Conservation (phyloP, 2,113 vertebrate genomes). For the Rattus rattus region DNA sequence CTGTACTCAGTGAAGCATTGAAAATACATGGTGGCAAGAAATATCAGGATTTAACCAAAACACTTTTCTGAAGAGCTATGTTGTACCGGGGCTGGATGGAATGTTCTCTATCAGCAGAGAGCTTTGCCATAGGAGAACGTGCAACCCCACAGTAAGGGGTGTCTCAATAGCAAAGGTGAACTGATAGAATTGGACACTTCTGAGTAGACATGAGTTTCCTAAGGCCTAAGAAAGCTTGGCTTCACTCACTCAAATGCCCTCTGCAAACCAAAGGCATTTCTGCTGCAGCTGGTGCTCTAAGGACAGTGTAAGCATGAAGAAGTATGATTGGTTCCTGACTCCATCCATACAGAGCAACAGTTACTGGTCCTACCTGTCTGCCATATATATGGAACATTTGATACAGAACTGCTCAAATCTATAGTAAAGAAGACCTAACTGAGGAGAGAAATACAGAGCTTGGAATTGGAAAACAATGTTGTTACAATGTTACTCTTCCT, state of each 20-base stretch:
- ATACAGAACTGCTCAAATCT: not conserved
- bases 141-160: not conserved
- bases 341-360: not conserved
- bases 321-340: not conserved
- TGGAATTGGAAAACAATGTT: not conserved
- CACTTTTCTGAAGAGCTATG: not conserved
- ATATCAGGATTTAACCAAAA: conserved; percentile 7
- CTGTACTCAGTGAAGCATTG: not conserved
- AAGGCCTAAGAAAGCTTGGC: not conserved
- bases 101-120: not conserved
- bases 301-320: not conserved
- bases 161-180: not conserved
- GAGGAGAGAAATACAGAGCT: not conserved
- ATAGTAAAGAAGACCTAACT: not conserved
- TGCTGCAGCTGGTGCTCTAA: not conserved
- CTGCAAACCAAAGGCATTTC: not conserved
- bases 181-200: not conserved
- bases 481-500: not conserved
- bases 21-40: not conserved
- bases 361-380: not conserved
- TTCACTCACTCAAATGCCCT: conserved; percentile 9
- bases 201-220: not conserved
- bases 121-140: not conserved
- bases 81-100: not conserved
- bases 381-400: not conserved